Conservation (phyloP, 2,113 vertebrate species). For the Zosterops borbonicus region DNA sequence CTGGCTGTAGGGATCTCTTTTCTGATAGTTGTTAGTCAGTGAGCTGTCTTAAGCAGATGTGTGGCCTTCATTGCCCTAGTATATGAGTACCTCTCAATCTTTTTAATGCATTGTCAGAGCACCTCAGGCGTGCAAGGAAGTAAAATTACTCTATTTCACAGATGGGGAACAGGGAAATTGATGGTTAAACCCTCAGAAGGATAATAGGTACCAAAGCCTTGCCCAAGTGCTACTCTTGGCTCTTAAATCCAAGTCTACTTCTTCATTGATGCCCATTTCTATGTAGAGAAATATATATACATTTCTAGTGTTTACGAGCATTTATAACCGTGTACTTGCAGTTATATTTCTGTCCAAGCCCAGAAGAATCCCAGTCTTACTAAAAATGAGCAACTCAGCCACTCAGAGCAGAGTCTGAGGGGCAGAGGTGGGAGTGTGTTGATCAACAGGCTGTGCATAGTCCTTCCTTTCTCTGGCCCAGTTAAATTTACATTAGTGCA, state of each 20-base stretch:
- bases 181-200: conserved; percentile 52
- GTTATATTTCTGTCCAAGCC: not conserved
- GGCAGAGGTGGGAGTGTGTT: not conserved
- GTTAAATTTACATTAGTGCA: not conserved
- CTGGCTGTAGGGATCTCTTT: not conserved
- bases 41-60: conserved; percentile 44
- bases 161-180: conserved; percentile 54
- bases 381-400: not conserved
- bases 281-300: not conserved
- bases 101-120: conserved; percentile 61
- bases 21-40: not conserved
- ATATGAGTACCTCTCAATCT: conserved; percentile 57
- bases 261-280: not conserved
- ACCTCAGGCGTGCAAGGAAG: conserved; percentile 40
- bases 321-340: not conserved
- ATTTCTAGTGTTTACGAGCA: not conserved
- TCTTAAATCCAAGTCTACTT: not conserved
- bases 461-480: not conserved
- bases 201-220: conserved; percentile 31
- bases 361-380: not conserved
- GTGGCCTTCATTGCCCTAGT: conserved; percentile 54
- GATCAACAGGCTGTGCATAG: not conserved
- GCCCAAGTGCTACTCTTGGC: not conserved
- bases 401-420: not conserved
- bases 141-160: conserved; percentile 65